These are phyloP conservation scores for Rotaria magnacalcarata DNA, from an alignment of 2,888 invertebrate genomes.

Conservation along the genomic window DNA sequence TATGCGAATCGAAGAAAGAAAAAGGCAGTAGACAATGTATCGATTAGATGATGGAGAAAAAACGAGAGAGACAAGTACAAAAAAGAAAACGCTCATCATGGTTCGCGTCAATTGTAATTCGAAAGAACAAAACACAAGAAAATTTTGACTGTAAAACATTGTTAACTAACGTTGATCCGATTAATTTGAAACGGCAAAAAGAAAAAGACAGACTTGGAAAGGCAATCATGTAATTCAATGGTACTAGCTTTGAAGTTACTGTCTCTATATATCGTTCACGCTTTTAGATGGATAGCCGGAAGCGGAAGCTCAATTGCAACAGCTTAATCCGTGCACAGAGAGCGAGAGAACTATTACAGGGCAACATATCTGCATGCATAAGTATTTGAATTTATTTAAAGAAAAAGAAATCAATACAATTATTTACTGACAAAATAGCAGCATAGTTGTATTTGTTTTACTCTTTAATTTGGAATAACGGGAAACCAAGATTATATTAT, in stretches of 20 bases:
- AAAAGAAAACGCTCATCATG: background rate
- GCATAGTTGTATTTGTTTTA: too few relatives aligned
- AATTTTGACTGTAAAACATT: background rate
- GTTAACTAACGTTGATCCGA: background rate
- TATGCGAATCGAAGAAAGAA: background rate
- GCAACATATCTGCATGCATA: background rate
- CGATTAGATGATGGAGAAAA: background rate
- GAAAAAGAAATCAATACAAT: too few relatives aligned
- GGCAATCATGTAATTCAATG: background rate
- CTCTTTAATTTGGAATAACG: too few relatives aligned
- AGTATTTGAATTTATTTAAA: too few relatives aligned
- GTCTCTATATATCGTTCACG: background rate
- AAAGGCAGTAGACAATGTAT: background rate
- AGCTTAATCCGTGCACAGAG: background rate
- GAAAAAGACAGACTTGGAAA: background rate
- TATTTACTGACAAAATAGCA: too few relatives aligned
- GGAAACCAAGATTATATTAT: too few relatives aligned
- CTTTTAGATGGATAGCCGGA: conserved; percentile 3
- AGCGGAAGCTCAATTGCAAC: background rate
- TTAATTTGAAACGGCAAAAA: background rate
- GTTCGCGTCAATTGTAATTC: background rate
- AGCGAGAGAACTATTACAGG: background rate
- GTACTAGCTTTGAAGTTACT: background rate
- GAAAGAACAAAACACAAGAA: background rate
- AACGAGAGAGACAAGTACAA: background rate